Percentiles rank a stretch among this genome's conserved stretches.
phyloP scores from a whole-genome alignment of 2,113 vertebrate species.

The Cacatua alba region DNA sequence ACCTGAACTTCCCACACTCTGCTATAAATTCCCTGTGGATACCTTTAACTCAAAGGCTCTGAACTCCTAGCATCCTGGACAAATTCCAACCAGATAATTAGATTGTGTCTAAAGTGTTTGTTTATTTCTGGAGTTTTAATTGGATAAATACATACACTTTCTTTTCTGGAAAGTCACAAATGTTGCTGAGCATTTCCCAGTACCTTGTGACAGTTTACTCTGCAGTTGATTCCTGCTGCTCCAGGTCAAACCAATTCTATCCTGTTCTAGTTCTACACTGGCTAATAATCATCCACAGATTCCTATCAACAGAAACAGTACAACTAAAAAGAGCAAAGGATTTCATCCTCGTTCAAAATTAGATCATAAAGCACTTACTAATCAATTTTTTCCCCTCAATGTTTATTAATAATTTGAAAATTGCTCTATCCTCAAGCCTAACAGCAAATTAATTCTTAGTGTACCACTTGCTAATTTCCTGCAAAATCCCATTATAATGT shows the following conservation, averaged over 20 bases:
- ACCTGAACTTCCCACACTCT: not conserved
- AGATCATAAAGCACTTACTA: not conserved
- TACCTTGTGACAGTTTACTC: not conserved
- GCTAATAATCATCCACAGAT: not conserved
- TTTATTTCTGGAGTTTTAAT: conserved; percentile 7
- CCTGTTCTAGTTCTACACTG: not conserved
- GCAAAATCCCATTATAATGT: not conserved
- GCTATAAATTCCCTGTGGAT: not conserved
- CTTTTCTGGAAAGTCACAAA: not conserved
- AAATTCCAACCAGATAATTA: not conserved
- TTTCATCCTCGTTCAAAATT: not conserved
- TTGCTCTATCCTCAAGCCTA: not conserved
- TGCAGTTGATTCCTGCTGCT: not conserved
- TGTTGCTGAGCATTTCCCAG: not conserved
- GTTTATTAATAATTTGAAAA: conserved; percentile 23
- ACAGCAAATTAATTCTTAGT: not conserved
- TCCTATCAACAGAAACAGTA: not conserved
- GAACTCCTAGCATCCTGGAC: not conserved
- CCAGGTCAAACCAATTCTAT: not conserved
- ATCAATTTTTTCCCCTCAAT: not conserved
- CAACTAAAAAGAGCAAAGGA: not conserved
- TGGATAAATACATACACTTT: not conserved
- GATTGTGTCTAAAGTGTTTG: not conserved
- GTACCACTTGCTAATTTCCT: not conserved
- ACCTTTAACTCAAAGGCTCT: not conserved